Evolutionary conservation across 2,797 vertebrate genomes (phyloP), one percentile per base, ranked within the genome.

Genomic region (Sternotherus odoratus): DNA sequence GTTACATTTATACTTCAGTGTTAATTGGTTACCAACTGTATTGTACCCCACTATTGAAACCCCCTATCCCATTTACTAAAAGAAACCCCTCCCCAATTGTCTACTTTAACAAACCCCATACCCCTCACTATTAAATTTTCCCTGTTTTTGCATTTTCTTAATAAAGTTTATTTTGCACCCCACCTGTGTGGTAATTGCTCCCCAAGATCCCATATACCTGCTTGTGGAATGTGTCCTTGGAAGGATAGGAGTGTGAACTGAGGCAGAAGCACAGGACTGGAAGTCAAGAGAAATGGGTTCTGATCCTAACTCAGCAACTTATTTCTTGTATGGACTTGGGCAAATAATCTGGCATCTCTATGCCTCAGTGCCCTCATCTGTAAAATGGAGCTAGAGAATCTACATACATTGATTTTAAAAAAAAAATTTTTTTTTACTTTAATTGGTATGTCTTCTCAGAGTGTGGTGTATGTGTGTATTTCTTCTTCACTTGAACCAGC

Each of bases 341-440:
- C 88, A 90, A 63, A 69, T 89, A 89, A 95, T 89, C 83, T 83
- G 78, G 63, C 11, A 66, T 77, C 13, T 28, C 24, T 46, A 17
- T 28, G 46, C 43, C 46, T 53, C 75, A n/a, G 15, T 87, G 33
- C 88, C 15, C 87, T 94, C 85, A 91, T 85, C 92, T 91, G 83
- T 93, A 91, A 90, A 48, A 77, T 17, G 90, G 88, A 85, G 90
- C 94, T 94, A 94, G 90, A 77, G 28, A 88, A 95, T 86, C 92
- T 93, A 33, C 4, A 50, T 8, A 33, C 7, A 50, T 50, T n/a
- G n/a, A n/a, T n/a, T n/a, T n/a, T n/a, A n/a, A n/a, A n/a, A n/a
- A n/a, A n/a, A 21, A 85, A 43, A 49, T 88, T 69, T 69, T 69
- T 69, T 21, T 69, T 39, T 10, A 84, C 57, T 24, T 83, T 39